Conservation (phyloP, 2,797 vertebrate genomes). For the Xiphorhynchus erythropygius region DNA sequence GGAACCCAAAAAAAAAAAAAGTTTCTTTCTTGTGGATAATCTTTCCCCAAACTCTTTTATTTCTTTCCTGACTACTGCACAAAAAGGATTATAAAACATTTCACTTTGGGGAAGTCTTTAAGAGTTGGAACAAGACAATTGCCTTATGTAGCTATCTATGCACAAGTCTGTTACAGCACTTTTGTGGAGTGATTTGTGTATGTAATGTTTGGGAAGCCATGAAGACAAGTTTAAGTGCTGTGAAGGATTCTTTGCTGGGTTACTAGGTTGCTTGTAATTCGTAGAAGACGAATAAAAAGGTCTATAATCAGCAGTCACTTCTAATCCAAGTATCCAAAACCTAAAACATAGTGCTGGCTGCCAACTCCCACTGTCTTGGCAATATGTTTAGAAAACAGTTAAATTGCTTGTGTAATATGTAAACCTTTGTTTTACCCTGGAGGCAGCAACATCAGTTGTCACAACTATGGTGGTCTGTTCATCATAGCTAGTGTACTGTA, state of each 20-base stretch:
- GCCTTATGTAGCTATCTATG: conserved; percentile 85
- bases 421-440: conserved; percentile 95
- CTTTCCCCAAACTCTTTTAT: conserved; percentile 81
- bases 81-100: conserved; percentile 93
- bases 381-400: conserved; percentile 98
- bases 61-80: conserved; percentile 86
- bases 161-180: conserved; percentile 83
- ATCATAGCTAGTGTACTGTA: conserved; percentile 82
- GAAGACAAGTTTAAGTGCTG: conserved; percentile 90
- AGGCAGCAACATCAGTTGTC: conserved; percentile 92
- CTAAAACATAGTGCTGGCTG: conserved; percentile 85
- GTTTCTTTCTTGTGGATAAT: conserved; percentile 84
- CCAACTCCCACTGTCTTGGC: conserved; percentile 98
- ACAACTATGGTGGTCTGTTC: conserved; percentile 95
- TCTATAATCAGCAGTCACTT: conserved; percentile 88
- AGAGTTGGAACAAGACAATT: conserved; percentile 83
- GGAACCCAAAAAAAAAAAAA: conserved; percentile 80
- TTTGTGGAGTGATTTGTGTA: conserved; percentile 95
- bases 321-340: conserved; percentile 84
- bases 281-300: conserved; percentile 91
- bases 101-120: conserved; percentile 84
- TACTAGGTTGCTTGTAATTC: conserved; percentile 95
- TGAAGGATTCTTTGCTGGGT: conserved; percentile 87
- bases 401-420: conserved; percentile 99
- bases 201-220: conserved; percentile 91